Base-by-base conservation (phyloP, 2,888 invertebrate genomes). In the Hofmannophila pseudospretella region DNA sequence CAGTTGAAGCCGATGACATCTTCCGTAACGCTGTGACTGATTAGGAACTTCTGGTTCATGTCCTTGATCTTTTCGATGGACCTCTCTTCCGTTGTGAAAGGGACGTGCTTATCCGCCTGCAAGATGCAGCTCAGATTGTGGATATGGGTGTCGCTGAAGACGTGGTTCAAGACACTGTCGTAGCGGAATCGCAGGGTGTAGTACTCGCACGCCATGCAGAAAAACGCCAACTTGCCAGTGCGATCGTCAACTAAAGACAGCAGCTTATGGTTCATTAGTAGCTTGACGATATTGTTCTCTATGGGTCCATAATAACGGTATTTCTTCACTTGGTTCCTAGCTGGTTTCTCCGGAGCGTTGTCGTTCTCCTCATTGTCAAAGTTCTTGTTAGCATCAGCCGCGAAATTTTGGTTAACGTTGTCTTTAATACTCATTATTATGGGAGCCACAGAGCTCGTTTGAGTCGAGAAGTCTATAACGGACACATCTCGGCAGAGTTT, bases 401-500 rank as follows among this genome's bases (percentile, higher is more conserved):
- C 61, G 39, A 85, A 85, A 36, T 85, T 85, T 41, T 86, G 85
- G 39, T 86, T 85, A 1, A 86, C 86, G 28, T 86, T 86, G 41
- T 86, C 86, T 16, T 84, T 79, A 19, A 86, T 86, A 37, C 85
- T 85, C 86, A 86, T 85, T 1, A 86, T 85, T 1, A 86, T 85
- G 0, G 86, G 86, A 4, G 86, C 86, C 0, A 86, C 86, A 0
- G 85, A 72, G 36, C 77, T 73, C 0, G 81, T 76, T 36, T 78
- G 75, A 0, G 68, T 49, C 0, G 78, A 66, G 44, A 86, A 86
- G 34, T 86, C 86, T 0, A 79, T 67, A 9, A 35, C 30, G 0
- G 60, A 42, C 0, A 81, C 67, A 11, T 80, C 78, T n/a, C 58
- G 56, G 22, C 68, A 75, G 0, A 86, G 51, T 19, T 75, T 79